These are phyloP conservation scores for Myodes glareolus DNA, from an alignment of 2,113 vertebrate species.

Conservation along the genomic window DNA sequence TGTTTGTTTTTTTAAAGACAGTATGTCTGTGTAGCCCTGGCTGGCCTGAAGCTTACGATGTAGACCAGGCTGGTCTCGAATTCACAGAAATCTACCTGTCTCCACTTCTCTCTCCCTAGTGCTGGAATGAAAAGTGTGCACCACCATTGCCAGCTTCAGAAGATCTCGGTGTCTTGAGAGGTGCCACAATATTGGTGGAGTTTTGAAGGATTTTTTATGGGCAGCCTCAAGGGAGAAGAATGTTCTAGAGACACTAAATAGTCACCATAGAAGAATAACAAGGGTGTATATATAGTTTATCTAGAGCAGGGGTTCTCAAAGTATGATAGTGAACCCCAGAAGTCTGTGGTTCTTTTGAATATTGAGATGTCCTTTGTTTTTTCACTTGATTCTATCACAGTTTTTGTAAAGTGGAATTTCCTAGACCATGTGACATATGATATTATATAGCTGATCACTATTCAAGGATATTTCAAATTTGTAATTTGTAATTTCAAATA, in stretches of 20 bases:
- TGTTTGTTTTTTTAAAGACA: background rate
- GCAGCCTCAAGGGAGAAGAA: background rate
- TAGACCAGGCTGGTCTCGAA: background rate
- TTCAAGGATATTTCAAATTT: no score
- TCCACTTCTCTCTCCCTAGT: background rate
- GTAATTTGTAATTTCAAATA: constrained; percentile 58
- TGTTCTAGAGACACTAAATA: constrained; percentile 44
- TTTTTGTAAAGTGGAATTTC: background rate
- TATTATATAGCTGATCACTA: background rate
- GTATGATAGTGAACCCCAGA: background rate
- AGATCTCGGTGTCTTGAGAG: constrained; percentile 24
- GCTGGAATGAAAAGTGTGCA: background rate
- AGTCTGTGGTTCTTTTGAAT: background rate
- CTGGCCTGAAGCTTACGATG: background rate
- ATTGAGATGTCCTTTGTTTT: background rate
- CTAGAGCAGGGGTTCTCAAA: background rate
- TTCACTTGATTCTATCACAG: constrained; percentile 1
- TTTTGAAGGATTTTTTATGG: constrained; percentile 57
- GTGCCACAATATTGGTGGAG: background rate
- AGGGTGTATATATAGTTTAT: constrained; percentile 12
- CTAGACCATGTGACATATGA: background rate
- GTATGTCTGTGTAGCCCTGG: background rate
- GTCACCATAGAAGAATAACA: background rate
- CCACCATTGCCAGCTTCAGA: background rate
- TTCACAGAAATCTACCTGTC: background rate